Conservation (phyloP, 2,797 vertebrate species). For the Phrynocephalus forsythii region DNA sequence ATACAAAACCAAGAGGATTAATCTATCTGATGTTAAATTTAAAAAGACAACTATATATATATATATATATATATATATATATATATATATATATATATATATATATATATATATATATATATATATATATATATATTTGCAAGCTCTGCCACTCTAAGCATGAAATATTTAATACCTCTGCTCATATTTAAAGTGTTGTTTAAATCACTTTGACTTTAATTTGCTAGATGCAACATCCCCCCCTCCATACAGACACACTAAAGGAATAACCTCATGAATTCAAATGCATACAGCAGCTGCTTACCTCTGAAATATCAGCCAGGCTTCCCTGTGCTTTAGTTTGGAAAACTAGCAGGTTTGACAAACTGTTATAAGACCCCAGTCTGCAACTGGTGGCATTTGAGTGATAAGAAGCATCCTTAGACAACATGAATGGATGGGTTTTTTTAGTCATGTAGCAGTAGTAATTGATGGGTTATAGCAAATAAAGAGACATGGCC, state of each 20-base stretch:
- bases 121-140: not conserved
- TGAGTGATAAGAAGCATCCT: not conserved
- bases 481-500: not conserved
- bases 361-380: not conserved
- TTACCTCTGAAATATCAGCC: conserved; percentile 35
- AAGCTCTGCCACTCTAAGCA: not conserved
- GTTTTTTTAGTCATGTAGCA: not conserved
- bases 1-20: too few species aligned
- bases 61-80: too few species aligned
- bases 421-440: not conserved
- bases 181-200: conserved; percentile 34
- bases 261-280: conserved; percentile 23
- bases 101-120: too few species aligned
- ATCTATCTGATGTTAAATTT: too few species aligned
- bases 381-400: not conserved
- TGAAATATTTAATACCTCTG: conserved; percentile 11
- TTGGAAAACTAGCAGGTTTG: not conserved
- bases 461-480: not conserved
- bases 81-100: too few species aligned
- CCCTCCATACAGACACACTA: not conserved
- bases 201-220: not conserved
- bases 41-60: too few species aligned
- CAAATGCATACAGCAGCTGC: not conserved
- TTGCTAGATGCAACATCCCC: not conserved
- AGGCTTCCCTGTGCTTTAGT: not conserved